phyloP scores from a whole-genome alignment of 2,113 vertebrate genomes.

The Eurypyga helias region DNA sequence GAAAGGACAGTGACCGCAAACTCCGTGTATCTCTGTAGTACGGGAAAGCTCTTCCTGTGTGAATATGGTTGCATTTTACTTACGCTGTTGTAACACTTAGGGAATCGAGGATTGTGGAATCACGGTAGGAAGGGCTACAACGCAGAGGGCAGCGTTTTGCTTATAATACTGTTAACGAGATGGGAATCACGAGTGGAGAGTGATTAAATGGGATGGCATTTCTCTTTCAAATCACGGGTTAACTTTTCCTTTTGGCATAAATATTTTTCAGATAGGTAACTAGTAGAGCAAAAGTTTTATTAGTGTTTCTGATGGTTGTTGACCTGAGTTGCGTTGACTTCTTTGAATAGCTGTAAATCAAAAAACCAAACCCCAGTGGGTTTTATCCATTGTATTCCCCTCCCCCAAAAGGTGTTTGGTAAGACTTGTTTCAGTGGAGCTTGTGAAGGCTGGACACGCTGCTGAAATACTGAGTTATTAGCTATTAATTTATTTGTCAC shows the following conservation, averaged over 20 bases:
- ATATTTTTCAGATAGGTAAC: conserved; percentile 50
- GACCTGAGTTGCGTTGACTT: conserved; percentile 28
- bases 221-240: conserved; percentile 49
- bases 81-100: conserved; percentile 53
- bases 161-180: neutral
- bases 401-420: conserved; percentile 51
- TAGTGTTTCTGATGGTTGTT: conserved; percentile 39
- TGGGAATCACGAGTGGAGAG: neutral
- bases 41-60: conserved; percentile 59
- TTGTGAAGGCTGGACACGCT: conserved; percentile 53
- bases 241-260: conserved; percentile 44
- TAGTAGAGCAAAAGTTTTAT: conserved; percentile 49
- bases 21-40: conserved; percentile 37
- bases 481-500: conserved; percentile 78
- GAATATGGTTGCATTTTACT: conserved; percentile 64
- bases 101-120: conserved; percentile 27
- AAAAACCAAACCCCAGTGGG: conserved; percentile 29
- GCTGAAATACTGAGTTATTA: conserved; percentile 70
- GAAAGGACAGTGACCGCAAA: conserved; percentile 40
- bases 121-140: neutral
- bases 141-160: conserved; percentile 29
- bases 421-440: conserved; percentile 28
- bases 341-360: conserved; percentile 56
- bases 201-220: conserved; percentile 32
- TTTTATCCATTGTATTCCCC: conserved; percentile 51